These are phyloP conservation scores for Trinorchestia longiramus DNA, from an alignment of 1,140 invertebrate species.

Conservation along the genomic window DNA sequence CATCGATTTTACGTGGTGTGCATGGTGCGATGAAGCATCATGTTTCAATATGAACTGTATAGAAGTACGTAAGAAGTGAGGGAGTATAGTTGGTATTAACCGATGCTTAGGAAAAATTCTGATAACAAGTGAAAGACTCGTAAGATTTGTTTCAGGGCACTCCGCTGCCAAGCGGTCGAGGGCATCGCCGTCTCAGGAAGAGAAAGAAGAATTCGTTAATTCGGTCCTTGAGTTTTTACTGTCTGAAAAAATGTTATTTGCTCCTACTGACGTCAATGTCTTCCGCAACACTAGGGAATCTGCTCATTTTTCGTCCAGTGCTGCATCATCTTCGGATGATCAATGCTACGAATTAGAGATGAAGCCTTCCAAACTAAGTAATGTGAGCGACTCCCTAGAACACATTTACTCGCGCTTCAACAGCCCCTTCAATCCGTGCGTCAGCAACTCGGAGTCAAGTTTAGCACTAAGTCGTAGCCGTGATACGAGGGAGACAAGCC, in stretches of 20 bases:
- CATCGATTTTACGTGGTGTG: too few relatives aligned
- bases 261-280: neutral
- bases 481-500: neutral
- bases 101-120: too few relatives aligned
- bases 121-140: too few relatives aligned
- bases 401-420: constrained; percentile 11
- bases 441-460: neutral
- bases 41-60: too few relatives aligned
- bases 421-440: neutral
- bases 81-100: too few relatives aligned
- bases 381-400: neutral
- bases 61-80: too few relatives aligned
- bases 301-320: neutral
- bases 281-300: neutral
- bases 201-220: neutral
- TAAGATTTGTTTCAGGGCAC: neutral
- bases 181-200: neutral
- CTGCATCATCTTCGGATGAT: neutral
- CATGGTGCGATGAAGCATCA: too few relatives aligned
- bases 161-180: neutral
- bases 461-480: neutral
- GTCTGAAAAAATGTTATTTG: neutral
- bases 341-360: neutral
- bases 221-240: neutral
- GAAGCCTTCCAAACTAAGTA: neutral